Evolutionary conservation across 2,113 vertebrate species (phyloP), one percentile per base, ranked within the genome.

Genomic region (Rynchops niger): DNA sequence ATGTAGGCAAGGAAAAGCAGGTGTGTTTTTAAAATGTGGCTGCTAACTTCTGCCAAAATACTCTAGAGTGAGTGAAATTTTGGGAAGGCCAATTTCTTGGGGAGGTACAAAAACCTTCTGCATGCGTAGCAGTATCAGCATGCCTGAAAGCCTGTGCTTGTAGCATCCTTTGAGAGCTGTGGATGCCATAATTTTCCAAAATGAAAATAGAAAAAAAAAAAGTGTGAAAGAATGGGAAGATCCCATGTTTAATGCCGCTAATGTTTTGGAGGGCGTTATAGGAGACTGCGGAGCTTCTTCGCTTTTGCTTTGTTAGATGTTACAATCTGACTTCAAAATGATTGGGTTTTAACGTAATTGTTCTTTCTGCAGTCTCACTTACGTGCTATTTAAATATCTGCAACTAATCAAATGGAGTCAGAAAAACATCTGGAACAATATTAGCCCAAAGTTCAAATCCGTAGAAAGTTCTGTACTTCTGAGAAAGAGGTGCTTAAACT

Each of bases 41-140:
- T 47, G n/a, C 36, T 84, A 6, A 15, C 30, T 95, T 76, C 26
- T 91, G 40, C 69, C 43, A 47, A 43, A 73, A 34, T 53, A 6
- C 7, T 18, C 5, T 17, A 17, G 5, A 47, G 19, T 42, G n/a
- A 47, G 43, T 38, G 42, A 81, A 30, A 66, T 83, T 88, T 62
- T 53, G 38, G 55, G 66, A 73, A 50, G 25, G 11, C 27, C 2
- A 3, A 0, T 65, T 63, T 77, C 26, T 32, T 3, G 0, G 38
- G 61, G 27, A 69, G 52, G 16, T 59, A 12, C 19, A 42, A 38
- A 15, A 11, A 12, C 30, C 15, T 38, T 53, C n/a, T 29, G 36
- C 36, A 6, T 1, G 14, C 6, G 1, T 38, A 42, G 42, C 4
- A 1, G 22, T 9, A 8, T 42, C 30, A 34, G 25, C 4, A 11